Evolutionary conservation across 2,113 vertebrate genomes (phyloP).

Genomic region (Etheostoma spectabile): DNA sequence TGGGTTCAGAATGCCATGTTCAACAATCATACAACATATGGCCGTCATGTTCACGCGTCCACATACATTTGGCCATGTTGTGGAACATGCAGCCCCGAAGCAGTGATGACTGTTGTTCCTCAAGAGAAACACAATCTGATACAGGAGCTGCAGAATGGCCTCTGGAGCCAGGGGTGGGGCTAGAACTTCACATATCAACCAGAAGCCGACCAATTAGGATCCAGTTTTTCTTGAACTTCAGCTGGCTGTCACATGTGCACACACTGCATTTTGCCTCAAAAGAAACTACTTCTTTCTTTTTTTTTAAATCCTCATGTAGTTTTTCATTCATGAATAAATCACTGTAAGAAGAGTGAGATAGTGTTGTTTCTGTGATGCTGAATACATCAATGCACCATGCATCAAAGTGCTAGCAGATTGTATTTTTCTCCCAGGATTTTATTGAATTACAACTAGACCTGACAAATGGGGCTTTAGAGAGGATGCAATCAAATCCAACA

Average conservation of each 20-base stretch:
- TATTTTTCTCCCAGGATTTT: not conserved
- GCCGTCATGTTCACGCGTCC: not conserved
- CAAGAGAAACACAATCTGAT: not conserved
- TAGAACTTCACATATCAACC: not conserved
- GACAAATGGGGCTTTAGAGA: slow-evolving; percentile 23
- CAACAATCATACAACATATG: not conserved
- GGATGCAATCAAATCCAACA: slow-evolving; percentile 22
- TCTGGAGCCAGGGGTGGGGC: not conserved
- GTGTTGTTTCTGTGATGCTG: not conserved
- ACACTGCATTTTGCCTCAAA: not conserved
- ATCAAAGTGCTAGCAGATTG: not conserved
- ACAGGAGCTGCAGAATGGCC: not conserved
- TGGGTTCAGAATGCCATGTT: not conserved
- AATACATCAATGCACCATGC: not conserved
- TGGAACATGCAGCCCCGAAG: not conserved
- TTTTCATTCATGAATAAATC: not conserved
- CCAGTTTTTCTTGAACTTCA: not conserved
- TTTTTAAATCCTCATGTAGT: not conserved
- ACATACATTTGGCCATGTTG: not conserved
- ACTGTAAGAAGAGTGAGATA: not conserved
- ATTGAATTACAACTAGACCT: slow-evolving; percentile 26
- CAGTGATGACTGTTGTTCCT: not conserved
- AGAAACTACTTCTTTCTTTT: not conserved
- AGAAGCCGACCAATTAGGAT: not conserved
- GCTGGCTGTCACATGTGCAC: not conserved